Percentiles rank a stretch among this genome's conserved stretches.
These are phyloP conservation scores for Drosophila repletoides DNA, from an alignment of 1,140 invertebrate genomes.

Conservation along the genomic window DNA sequence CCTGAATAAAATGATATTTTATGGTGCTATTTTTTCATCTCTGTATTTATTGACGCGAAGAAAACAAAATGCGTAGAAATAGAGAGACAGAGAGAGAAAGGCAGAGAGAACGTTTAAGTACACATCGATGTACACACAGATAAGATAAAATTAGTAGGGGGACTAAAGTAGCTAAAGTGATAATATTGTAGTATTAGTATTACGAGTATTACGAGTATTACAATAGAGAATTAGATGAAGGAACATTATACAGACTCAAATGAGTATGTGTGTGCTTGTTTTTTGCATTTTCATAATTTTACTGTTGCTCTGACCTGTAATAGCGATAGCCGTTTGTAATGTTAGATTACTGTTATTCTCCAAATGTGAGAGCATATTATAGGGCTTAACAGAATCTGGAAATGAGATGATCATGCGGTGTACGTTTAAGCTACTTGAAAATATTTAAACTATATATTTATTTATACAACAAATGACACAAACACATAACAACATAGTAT, in stretches of 20 bases:
- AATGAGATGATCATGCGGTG: constrained; percentile 73
- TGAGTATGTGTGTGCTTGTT: constrained; percentile 7
- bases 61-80: constrained; percentile 3
- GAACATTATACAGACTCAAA: constrained; percentile 42
- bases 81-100: not conserved
- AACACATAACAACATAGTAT: not conserved
- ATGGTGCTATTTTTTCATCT: constrained; percentile 6
- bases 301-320: constrained; percentile 77
- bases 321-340: constrained; percentile 81
- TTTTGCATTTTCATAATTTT: too few relatives aligned
- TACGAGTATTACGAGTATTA: constrained; percentile 1
- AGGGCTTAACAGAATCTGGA: constrained; percentile 81
- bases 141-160: not conserved
- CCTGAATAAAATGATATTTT: not conserved
- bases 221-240: constrained; percentile 44
- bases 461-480: constrained; percentile 14
- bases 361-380: constrained; percentile 82
- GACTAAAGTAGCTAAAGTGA: constrained; percentile 17
- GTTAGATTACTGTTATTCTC: constrained; percentile 82
- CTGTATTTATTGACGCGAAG: not conserved
- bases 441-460: constrained; percentile 11
- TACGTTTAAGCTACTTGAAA: constrained; percentile 34
- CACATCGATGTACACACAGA: constrained; percentile 11
- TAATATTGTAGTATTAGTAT: constrained; percentile 8
- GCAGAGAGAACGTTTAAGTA: constrained; percentile 7